Base-by-base conservation (phyloP, 2,113 vertebrate species). In the Odontesthes bonariensis region DNA sequence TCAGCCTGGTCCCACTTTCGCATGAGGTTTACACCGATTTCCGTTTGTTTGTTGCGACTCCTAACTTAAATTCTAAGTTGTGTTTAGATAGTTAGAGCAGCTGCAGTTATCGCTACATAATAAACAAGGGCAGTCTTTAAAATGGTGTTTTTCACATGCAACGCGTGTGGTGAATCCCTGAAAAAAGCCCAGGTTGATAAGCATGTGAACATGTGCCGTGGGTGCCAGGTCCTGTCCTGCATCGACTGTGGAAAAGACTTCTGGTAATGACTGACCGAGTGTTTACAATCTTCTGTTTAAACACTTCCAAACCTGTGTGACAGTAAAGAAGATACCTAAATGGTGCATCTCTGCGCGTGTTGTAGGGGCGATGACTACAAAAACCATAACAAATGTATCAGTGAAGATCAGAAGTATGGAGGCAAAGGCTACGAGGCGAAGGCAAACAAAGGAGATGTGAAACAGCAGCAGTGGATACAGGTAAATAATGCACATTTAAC, bases 191-290 rank as follows among this genome's bases (percentile, higher is more conserved):
- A 97, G 58, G 97, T 99, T 17, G 96, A 98, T 13, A 99, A 99
- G 69, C 98, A 99, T 0, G 91, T 95, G 53, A 88, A 77, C 17
- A 69, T 93, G 5, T 99, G 98, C 86, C 87, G 95, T 4, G 92
- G 79, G 3, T 97, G 96, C 8, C 86, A 94, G 31, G 95, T 94
- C 64, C 91, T 99, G 9, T 99, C 98, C 0, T 99, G 98, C 86
- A 98, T 99, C 59, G 98, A 99, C 73, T 99, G 98, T 12, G 97
- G 98, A 40, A 96, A 95, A 90, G 97, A 99, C 64, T 99, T 99
- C 92, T 95, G 97, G 98, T 98, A 92, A 87, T 13, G 9, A 27
- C 22, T 38, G 49, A 11, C 12, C 3, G 0, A 57, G 14, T 23
- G 14, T 22, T 56, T 3, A 9, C 9, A 38, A 38, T 38, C 35